Base-by-base conservation (phyloP, 1,140 invertebrate genomes). In the Calephelis virginiensis region DNA sequence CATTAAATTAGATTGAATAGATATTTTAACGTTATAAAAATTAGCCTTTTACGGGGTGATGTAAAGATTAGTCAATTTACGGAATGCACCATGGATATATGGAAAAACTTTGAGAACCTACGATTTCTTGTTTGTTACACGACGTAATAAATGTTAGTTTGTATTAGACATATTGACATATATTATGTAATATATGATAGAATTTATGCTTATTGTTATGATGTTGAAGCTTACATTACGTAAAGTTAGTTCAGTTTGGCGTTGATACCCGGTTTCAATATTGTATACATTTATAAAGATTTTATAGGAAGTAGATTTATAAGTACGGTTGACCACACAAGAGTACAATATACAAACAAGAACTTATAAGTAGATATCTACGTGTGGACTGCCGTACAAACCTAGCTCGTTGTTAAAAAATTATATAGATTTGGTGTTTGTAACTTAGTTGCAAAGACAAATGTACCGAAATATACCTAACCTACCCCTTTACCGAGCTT, bases 231-330 rank as follows among this genome's bases (percentile, higher is more conserved):
- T 81, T 85, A 78, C 65, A 76, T 74, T 74, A 69, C 66, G 67
- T 74, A 66, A 72, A 73, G 60, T 72, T 83, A 83, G 75, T 79
- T 77, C 61, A 60, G 71, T 70, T 85, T 68, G 74, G 76, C 84
- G 78, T 85, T 86, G 74, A 73, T 60, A 74, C 73, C 67, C 62
- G 70, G 65, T 80, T 75, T 78, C 71, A 77, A 82, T 76, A 84
- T 84, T 85, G 77, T 82, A 89, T 83, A 86, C 82, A 85, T 87
- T 89, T 87, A 75, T 86, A 87, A 85, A 78, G 56, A 72, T 87
- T 89, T 87, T 89, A 85, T 89, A 89, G 82, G 63, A 65, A 67
- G 74, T 74, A 48, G 73, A 86, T 82, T 79, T 78, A 77, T 82
- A 81, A 38, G 48, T 45, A 49, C 48, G 68, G 10, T 73, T 66